Conservation (phyloP, 2,888 invertebrate species). For the Heliconius charithonia region DNA sequence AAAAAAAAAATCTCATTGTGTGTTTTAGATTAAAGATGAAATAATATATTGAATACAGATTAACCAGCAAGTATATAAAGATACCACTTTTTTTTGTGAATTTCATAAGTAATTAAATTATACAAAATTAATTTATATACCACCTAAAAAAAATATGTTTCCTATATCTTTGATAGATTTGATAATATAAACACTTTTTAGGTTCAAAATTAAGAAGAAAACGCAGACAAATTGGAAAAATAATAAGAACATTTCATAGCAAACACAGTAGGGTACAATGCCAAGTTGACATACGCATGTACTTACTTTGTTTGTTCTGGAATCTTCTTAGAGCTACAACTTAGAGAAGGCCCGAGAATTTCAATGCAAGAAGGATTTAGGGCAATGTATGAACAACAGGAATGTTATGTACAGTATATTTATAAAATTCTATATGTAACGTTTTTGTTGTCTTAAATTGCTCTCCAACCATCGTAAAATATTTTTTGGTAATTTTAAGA, state of each 20-base stretch:
- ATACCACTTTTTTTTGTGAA: no score
- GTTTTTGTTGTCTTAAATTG: slow-evolving; percentile 84
- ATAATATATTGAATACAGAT: not conserved
- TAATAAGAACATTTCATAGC: slow-evolving; percentile 74
- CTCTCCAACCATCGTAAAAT: slow-evolving; percentile 66
- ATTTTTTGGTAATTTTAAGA: not conserved
- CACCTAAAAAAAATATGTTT: not conserved
- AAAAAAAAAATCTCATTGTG: not conserved
- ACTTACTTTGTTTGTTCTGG: slow-evolving; percentile 84
- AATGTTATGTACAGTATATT: slow-evolving; percentile 84
- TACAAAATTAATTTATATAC: no score
- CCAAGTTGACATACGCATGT: slow-evolving; percentile 80
- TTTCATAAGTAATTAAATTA: no score
- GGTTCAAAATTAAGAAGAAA: slow-evolving; percentile 7
- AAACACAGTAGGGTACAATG: slow-evolving; percentile 84
- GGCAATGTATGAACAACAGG: slow-evolving; percentile 84
- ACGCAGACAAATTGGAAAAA: slow-evolving; percentile 2
- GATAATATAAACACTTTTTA: not conserved
- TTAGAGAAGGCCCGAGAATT: not conserved
- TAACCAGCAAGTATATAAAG: no score
- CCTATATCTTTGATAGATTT: not conserved
- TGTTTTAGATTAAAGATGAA: not conserved
- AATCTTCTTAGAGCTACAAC: slow-evolving; percentile 60
- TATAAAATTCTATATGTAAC: slow-evolving; percentile 82
- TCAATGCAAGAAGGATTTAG: slow-evolving; percentile 57